Evolutionary conservation across 2,113 vertebrate genomes (phyloP), one percentile per base, ranked within the genome.

Genomic region (Mormyrus iriodes): DNA sequence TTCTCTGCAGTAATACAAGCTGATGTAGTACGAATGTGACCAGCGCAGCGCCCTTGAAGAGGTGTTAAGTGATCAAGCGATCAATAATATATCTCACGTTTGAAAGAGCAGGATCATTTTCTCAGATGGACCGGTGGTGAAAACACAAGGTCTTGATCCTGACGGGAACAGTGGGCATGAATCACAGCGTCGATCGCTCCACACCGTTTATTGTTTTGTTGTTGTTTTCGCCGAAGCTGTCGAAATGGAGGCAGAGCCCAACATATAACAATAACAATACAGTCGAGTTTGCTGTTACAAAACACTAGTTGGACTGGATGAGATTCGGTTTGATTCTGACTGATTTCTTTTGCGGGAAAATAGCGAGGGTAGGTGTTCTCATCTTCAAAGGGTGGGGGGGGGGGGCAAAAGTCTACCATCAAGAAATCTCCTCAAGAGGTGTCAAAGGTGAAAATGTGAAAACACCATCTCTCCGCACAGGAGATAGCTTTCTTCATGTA

Each of bases 1-100:
- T 88, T 35, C n/a, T 48, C 12, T 88, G 24, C 19, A 39, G 69
- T 58, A 27, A 83, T 51, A 21, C 31, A 58, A 49, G 10, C 24
- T n/a, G 24, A 84, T 55, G 39, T 46, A 3, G 15, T 44, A 8
- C 35, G 58, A 31, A 88, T 58, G 58, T 76, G 61, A 88, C 52
- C 51, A 86, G n/a, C n/a, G 17, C 4, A 24, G 6, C 5, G 79
- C 53, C 90, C 86, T 85, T 91, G 58, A 84, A 86, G 55, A 82
- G 84, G 58, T 82, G 58, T 88, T 85, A 69, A 88, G 87, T 21
- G 85, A 91, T 89, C 85, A 88, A 31, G 4, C 12, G 87, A 90
- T 91, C 83, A 88, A 88, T 88, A 89, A 87, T 79, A 87, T 55
- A 48, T 58, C 58, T 69, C 85, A 52, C 12, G 24, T 88, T 85